Base-by-base conservation (phyloP, 2,888 invertebrate species). In the Hedychridium roseum region DNA sequence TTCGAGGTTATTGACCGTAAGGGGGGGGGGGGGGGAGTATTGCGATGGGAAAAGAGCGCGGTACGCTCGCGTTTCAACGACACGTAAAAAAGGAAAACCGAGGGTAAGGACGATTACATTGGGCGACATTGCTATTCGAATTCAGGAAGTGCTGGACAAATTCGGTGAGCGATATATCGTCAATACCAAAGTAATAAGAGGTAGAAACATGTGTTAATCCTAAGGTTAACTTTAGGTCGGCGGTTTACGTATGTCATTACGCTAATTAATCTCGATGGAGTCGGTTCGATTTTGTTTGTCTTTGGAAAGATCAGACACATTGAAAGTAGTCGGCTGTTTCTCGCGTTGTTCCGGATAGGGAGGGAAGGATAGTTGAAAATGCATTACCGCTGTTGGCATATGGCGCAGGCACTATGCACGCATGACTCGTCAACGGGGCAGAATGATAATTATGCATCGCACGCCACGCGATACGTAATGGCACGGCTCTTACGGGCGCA, bases 371-470 rank as follows among this genome's bases (percentile, higher is more conserved):
- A 55, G 65, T 64, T 71, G 71, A 73, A 74, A 77, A 75, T 76
- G 74, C 77, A 78, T 78, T 78, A 77, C 65, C 67, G 66, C 64
- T 60, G 61, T 50, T 50, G 59, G 54, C 59, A 61, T 57, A 61
- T 59, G 59, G 54, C 54, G 70, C 72, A 72, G 76, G 73, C 68
- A 60, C 67, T 65, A 63, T 73, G 73, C 76, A 76, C 76, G 76
- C 74, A 71, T 71, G 75, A 72, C 77, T 76, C 78, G 72, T 71
- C 75, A 73, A 69, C 73, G 61, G 60, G 59, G 68, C 66, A 59
- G 57, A 42, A 58, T 64, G 69, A 76, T 78, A 78, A 78, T 78
- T 78, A 78, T 77, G 77, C 78, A 75, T 73, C 70, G 73, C 75
- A 71, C 74, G 74, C 75, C 69, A 76, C 64, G 63, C 65, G 64